Evolutionary conservation across 2,797 vertebrate genomes (phyloP), one percentile per base, ranked within the genome.

Genomic region (Dendrocincla fuliginosa): DNA sequence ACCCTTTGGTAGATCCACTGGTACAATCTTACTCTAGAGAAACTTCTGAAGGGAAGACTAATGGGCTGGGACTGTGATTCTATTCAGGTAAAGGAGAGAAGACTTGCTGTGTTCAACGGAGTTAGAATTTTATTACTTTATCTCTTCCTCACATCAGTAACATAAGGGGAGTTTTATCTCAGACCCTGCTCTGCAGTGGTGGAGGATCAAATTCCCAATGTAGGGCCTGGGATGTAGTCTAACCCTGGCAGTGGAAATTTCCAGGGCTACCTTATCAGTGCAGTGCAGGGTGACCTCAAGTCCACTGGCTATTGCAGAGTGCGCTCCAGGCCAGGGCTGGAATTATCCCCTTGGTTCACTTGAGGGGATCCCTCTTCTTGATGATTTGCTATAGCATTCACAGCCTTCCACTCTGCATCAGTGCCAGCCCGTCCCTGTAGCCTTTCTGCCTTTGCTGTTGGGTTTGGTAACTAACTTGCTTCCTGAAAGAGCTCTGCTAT

Each of bases 361-460:
- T 42, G 59, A 92, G 82, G 25, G 16, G n/a, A 60, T 11, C 25
- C 59, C 37, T 63, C 52, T 49, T 59, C 39, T 17, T 75, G 33
- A 17, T 30, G 50, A n/a, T 70, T 53, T 35, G n/a, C 73, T 52
- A 8, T 37, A 37, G 37, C 3, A 0, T 70, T 74, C 11, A 2
- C 30, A n/a, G 25, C 9, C 32, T 80, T 47, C 32, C 19, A 22
- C 27, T 81, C 76, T 25, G 49, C 35, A 5, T 64, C 35, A 14
- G 7, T 70, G 52, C 52, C 57, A 55, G 67, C 39, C 27, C 1
- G 0, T 30, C 65, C 39, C 16, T 3, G 1, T 42, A 63, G 60
- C 46, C 60, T 78, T 71, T 56, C 49, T 73, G 47, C 59, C 44
- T 73, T 47, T 80, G 32, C 78, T 68, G 11, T 61, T 70, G 35